These are phyloP conservation scores for Chrysopilus asiliformis DNA, from an alignment of 2,888 invertebrate species.

Conservation along the genomic window DNA sequence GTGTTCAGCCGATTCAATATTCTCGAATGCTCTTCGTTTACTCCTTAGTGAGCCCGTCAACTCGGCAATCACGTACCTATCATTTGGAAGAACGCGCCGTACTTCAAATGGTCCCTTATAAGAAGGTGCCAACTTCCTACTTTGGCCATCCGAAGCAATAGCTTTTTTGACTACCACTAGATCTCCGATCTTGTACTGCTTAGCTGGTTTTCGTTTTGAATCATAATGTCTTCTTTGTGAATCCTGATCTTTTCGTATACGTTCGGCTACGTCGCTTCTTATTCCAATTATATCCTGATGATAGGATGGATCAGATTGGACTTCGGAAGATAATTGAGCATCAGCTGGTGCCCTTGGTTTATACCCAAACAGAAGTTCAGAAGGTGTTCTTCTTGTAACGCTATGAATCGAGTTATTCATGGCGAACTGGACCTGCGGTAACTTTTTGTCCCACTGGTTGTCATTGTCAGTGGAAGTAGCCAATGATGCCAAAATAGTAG, in stretches of 20 bases:
- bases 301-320: not conserved
- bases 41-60: too few species aligned
- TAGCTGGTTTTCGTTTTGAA: conserved; percentile 4
- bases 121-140: too few species aligned
- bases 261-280: not conserved
- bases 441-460: too few species aligned
- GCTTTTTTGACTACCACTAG: too few species aligned
- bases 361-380: conserved; percentile 13
- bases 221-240: conserved; percentile 6
- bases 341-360: conserved; percentile 7
- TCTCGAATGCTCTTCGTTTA: too few species aligned
- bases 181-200: conserved; percentile 14
- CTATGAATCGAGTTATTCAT: conserved; percentile 13
- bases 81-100: too few species aligned
- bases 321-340: not conserved
- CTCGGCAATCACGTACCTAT: too few species aligned
- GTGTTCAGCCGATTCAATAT: too few species aligned
- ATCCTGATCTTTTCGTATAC: conserved; percentile 5
- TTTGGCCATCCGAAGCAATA: too few species aligned
- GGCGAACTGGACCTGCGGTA: conserved; percentile 13
- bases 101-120: too few species aligned
- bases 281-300: not conserved
- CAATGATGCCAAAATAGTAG: conserved; percentile 15
- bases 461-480: conserved; percentile 13
- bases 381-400: conserved; percentile 13